These are phyloP conservation scores for Melozone crissalis DNA, from an alignment of 2,113 vertebrate species.

Conservation along the genomic window DNA sequence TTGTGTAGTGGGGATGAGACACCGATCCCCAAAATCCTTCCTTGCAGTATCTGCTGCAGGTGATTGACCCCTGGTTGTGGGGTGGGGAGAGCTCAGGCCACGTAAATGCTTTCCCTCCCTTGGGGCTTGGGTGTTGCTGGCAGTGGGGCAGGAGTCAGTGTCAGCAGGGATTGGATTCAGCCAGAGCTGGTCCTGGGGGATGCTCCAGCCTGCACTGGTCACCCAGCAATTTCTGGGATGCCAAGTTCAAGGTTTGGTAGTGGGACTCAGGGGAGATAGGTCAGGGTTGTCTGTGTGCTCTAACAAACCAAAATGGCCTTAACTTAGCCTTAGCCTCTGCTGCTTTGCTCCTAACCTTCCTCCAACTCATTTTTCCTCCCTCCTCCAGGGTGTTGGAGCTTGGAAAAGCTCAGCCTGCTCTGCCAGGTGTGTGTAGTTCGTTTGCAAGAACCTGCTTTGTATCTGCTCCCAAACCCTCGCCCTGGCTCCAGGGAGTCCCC, in stretches of 20 bases:
- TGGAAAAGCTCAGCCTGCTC: neutral
- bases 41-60: rapidly evolving
- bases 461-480: neutral
- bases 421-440: neutral
- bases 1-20: neutral
- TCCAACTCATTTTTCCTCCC: neutral
- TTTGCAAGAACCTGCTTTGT: neutral
- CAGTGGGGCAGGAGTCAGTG: rapidly evolving
- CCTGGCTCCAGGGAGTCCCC: rapidly evolving
- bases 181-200: neutral
- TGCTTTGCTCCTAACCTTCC: neutral
- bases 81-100: rapidly evolving
- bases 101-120: rapidly evolving
- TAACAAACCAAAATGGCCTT: neutral
- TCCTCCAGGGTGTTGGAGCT: neutral
- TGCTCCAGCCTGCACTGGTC: neutral
- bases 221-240: neutral
- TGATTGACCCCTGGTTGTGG: rapidly evolving
- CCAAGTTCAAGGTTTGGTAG: neutral
- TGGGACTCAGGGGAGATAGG: rapidly evolving
- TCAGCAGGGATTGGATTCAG: neutral
- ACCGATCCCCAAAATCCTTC: neutral
- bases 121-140: rapidly evolving
- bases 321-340: neutral
- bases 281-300: neutral